A percentile compares a stretch with the other conserved stretches of the same genome.
phyloP scores from a whole-genome alignment of 1,140 invertebrate genomes.

The Panagrolaimus sp. region DNA sequence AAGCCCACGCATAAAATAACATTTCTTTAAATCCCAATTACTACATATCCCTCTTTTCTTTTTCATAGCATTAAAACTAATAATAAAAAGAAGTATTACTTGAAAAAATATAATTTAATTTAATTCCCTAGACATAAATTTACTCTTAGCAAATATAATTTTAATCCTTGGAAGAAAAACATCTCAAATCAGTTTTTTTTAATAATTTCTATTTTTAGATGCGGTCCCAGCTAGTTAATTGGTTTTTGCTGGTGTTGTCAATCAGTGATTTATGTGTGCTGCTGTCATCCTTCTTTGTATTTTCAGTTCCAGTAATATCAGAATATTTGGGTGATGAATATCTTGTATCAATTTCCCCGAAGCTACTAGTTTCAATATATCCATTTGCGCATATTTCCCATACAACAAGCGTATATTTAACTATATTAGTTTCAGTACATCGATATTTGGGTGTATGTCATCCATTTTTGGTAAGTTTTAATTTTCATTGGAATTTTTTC shows the following conservation, averaged over 20 bases:
- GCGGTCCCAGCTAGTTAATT: slow-evolving; percentile 19
- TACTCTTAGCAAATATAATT: no score
- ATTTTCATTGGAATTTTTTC: no score
- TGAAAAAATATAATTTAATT: no score
- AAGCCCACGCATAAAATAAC: no score
- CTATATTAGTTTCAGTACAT: slow-evolving; percentile 33
- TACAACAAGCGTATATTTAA: slow-evolving; percentile 31
- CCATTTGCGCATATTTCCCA: slow-evolving; percentile 24
- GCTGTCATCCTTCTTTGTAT: slow-evolving; percentile 16
- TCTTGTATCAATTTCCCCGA: slow-evolving; percentile 4
- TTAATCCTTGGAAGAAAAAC: no score
- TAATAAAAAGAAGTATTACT: no score
- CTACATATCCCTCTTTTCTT: no score
- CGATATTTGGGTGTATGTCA: slow-evolving; percentile 36
- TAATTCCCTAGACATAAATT: no score
- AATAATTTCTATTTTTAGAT: slow-evolving; percentile 5
- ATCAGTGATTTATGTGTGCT: slow-evolving; percentile 24
- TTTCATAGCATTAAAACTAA: no score
- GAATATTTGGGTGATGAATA: slow-evolving; percentile 6
- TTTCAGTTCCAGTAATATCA: slow-evolving; percentile 17
- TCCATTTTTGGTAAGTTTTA: slow-evolving; percentile 38
- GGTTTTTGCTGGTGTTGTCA: neutral
- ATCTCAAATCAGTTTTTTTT: neutral
- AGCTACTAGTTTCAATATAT: slow-evolving; percentile 17
- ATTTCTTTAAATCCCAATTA: no score